phyloP scores from a whole-genome alignment of 2,113 vertebrate genomes.

The Leucoraja erinaceus region DNA sequence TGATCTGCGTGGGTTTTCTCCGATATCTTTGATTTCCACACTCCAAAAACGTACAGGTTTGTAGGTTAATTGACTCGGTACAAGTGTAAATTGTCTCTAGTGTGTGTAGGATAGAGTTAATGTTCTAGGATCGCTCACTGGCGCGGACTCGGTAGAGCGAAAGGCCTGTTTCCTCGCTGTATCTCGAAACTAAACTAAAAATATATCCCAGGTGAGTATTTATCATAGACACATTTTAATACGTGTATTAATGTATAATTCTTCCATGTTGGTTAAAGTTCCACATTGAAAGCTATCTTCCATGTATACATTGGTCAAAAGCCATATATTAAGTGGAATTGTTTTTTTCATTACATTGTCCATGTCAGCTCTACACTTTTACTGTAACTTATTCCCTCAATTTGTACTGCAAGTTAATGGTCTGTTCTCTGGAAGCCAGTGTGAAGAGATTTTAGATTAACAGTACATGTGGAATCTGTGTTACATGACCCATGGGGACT shows the following conservation, averaged over 20 bases:
- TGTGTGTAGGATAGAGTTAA: too few relatives aligned
- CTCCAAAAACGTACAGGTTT: too few relatives aligned
- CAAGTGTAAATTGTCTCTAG: too few relatives aligned
- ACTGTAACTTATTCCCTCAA: background rate
- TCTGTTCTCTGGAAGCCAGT: conserved; percentile 3
- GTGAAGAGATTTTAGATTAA: conserved; percentile 26
- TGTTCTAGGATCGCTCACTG: too few relatives aligned
- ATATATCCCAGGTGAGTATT: background rate
- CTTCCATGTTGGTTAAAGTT: background rate
- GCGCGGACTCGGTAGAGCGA: too few relatives aligned
- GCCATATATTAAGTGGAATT: background rate
- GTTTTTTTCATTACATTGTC: background rate
- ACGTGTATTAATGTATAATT: background rate
- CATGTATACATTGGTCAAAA: background rate
- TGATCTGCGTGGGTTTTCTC: too few relatives aligned
- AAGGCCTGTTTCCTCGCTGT: too few relatives aligned
- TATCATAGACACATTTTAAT: background rate
- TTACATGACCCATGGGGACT: background rate
- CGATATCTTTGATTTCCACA: too few relatives aligned
- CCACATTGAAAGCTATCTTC: background rate
- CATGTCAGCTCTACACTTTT: background rate
- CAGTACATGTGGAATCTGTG: background rate
- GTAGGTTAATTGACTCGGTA: too few relatives aligned
- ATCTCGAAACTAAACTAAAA: too few relatives aligned
- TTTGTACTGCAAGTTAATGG: background rate